Evolutionary conservation across 1,140 invertebrate species (phyloP).

Genomic region (Drosophila dunni): DNA sequence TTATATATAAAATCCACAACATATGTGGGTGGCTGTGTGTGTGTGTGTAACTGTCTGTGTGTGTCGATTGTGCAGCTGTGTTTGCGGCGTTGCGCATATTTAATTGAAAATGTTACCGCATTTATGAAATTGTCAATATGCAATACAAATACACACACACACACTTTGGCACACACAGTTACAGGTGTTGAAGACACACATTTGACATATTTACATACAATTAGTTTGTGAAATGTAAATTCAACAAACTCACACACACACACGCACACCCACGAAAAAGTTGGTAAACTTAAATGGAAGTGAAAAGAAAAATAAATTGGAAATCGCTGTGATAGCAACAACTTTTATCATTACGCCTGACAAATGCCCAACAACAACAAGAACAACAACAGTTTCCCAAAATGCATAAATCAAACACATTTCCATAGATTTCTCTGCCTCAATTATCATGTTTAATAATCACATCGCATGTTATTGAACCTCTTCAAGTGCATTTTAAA

Average conservation of each 20-base stretch:
- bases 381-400: slow-evolving; percentile 46
- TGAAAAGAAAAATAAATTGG: slow-evolving; percentile 64
- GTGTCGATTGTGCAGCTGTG: slow-evolving; percentile 68
- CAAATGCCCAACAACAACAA: slow-evolving; percentile 45
- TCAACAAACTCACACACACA: slow-evolving; percentile 29
- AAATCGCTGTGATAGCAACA: slow-evolving; percentile 57
- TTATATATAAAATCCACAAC: slow-evolving; percentile 3
- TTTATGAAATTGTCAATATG: slow-evolving; percentile 83
- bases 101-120: slow-evolving; percentile 83
- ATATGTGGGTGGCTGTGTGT: slow-evolving; percentile 8
- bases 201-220: slow-evolving; percentile 82
- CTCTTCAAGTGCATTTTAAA: slow-evolving; percentile 1
- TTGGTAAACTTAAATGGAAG: slow-evolving; percentile 35
- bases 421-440: slow-evolving; percentile 64
- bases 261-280: slow-evolving; percentile 13
- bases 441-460: slow-evolving; percentile 73
- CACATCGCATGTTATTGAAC: slow-evolving; percentile 13
- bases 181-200: slow-evolving; percentile 77
- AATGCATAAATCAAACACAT: slow-evolving; percentile 74
- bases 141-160: slow-evolving; percentile 63
- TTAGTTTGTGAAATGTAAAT: slow-evolving; percentile 80
- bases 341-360: slow-evolving; percentile 58
- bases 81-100: slow-evolving; percentile 78
- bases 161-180: slow-evolving; percentile 22
- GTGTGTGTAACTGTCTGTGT: slow-evolving; percentile 20